Evolutionary conservation across 2,113 vertebrate genomes (phyloP), one percentile per base, ranked within the genome.

Genomic region (Neogale vison): DNA sequence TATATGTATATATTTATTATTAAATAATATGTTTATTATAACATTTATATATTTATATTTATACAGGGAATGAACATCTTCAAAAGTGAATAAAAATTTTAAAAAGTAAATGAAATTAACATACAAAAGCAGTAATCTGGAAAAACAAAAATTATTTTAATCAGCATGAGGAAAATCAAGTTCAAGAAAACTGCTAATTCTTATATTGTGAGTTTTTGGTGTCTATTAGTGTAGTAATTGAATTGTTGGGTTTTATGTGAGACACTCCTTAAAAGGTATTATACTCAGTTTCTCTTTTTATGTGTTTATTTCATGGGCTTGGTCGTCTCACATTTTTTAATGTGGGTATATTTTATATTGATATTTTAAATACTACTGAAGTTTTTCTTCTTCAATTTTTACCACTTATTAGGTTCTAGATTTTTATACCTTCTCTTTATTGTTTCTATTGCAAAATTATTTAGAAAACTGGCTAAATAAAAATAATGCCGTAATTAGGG

Each of bases 401-500:
- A 87, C 71, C 85, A 81, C 55, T 12, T 90, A 67, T 31, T 65
- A 72, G 29, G 9, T 57, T 89, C 67, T 50, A 59, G 8, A 59
- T 3, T 96, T 98, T 95, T 84, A 36, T 42, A 88, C 17, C 39
- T 98, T 98, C 98, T 94, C 34, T 72, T 31, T 86, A 81, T 93
- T 88, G 50, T n/a, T 95, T 94, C 79, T 96, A 88, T 97, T 96
- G 95, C 69, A 97, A 98, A 95, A 94, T 57, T 47, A 84, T 97
- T 98, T 98, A 86, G 69, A 95, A 89, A 79, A 36, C 97, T 97
- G 95, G 90, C 92, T 96, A 96, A 98, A 97, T 86, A 97, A 98
- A 90, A 97, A 97, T 93, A 96, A 97, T 98, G 97, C 98, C 98
- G 95, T 98, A 98, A 98, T 98, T 98, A 98, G 98, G 97, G 97